A percentile compares a stretch with the other conserved stretches of the same genome.
These are phyloP conservation scores for Gastrophysa polygoni DNA, from an alignment of 2,888 invertebrate genomes.

Conservation along the genomic window DNA sequence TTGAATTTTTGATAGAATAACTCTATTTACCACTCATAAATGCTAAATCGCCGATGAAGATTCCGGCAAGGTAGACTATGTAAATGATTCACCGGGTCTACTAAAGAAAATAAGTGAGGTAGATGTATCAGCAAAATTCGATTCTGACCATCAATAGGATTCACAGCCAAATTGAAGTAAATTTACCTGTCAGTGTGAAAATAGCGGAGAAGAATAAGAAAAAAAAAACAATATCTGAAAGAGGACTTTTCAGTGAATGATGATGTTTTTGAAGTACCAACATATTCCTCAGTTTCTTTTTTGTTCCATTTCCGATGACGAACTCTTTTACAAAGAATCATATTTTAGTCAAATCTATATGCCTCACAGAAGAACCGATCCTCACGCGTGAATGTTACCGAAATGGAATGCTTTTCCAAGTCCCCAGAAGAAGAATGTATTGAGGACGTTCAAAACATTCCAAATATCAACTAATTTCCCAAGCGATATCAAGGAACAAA, in stretches of 20 bases:
- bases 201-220: neutral
- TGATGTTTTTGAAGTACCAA: neutral
- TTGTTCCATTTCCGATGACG: neutral
- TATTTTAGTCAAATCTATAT: neutral
- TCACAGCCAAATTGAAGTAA: neutral
- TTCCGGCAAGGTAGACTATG: conserved; percentile 28
- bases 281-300: neutral
- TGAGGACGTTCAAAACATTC: conserved; percentile 43
- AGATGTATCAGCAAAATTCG: conserved; percentile 2
- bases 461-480: conserved; percentile 38
- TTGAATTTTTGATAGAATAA: neutral
- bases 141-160: neutral
- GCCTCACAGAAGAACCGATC: conserved; percentile 1
- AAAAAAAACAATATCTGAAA: neutral
- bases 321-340: neutral
- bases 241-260: neutral
- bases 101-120: conserved; percentile 27
- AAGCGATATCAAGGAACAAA: conserved; percentile 42
- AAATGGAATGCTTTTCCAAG: conserved; percentile 17
- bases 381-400: neutral
- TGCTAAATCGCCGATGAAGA: conserved; percentile 23
- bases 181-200: neutral
- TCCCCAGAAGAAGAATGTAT: conserved; percentile 39
- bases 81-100: conserved; percentile 29
- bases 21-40: neutral